phyloP scores from a whole-genome alignment of 2,113 vertebrate species.

The Coracopsis vasa region DNA sequence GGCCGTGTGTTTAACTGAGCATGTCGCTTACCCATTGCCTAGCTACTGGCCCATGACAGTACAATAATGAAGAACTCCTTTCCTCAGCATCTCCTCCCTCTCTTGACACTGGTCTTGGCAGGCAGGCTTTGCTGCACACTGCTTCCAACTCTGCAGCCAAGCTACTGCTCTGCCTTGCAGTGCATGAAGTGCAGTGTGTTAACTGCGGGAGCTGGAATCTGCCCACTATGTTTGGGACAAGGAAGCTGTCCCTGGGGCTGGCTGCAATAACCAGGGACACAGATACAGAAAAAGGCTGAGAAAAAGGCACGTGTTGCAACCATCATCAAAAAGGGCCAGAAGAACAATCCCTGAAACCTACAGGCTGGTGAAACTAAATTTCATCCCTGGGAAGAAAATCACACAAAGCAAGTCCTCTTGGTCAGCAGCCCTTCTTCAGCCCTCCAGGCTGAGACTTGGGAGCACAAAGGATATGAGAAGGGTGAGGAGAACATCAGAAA shows the following conservation, averaged over 20 bases:
- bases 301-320: fast-evolving
- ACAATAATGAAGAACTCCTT: not conserved
- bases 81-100: not conserved
- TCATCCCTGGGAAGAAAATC: not conserved
- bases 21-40: too few relatives aligned
- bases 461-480: not conserved
- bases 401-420: not conserved
- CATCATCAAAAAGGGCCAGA: not conserved
- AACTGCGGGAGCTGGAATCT: not conserved
- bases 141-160: fast-evolving
- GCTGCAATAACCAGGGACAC: not conserved
- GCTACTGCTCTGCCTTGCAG: not conserved
- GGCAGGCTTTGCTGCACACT: fast-evolving
- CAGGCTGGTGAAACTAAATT: not conserved
- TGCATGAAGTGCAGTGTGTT: not conserved
- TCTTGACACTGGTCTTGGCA: not conserved
- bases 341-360: not conserved
- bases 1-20: not conserved
- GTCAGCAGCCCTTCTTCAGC: not conserved
- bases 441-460: not conserved
- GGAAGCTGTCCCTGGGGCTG: not conserved
- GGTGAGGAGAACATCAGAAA: not conserved
- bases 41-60: fast-evolving
- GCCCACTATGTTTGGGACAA: not conserved
- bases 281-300: not conserved